Base-by-base conservation (phyloP, 2,113 vertebrate genomes). In the Rhipidura dahli region DNA sequence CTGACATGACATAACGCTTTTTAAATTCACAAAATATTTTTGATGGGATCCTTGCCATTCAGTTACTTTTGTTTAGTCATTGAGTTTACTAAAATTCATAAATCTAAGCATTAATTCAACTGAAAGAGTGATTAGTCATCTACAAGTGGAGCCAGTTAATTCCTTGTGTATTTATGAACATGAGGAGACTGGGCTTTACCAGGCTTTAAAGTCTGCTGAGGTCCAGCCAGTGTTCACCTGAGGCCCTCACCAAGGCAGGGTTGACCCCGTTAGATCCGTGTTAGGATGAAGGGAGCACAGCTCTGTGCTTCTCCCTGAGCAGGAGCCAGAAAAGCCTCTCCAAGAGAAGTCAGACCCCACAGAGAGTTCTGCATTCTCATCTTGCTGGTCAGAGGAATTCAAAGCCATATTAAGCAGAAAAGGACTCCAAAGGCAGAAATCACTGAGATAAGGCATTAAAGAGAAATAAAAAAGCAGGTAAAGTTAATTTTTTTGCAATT, bases 1-100 rank as follows among this genome's bases (percentile, higher is more conserved):
- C 97, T 97, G 95, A 96, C 47, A 27, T 92, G 93, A 97, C 97
- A 96, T 63, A 83, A 94, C 39, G 83, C 90, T 96, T 93, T 83
- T 71, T 50, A 65, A 90, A 93, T 75, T 97, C 59, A 42, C 73
- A 86, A 83, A 94, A 89, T 89, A 87, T 50, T 92, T 96, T 77
- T 91, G 73, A 94, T 92, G 49, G 50, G 51, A 72, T 87, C 64
- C 68, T 91, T 65, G 78, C 87, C 72, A 60, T 68, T 71, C 53
- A 23, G 11, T 84, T 70, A 75, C 81, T 73, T 89, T 77, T 88
- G 64, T 83, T 57, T 64, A 37, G 47, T 75, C 81, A 70, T 69
- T 84, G 66, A 30, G 10, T 87, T 81, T 75, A 60, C 91, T 90
- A 79, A 89, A 93, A 91, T 93, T 94, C 57, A 40, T 45, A 83